Conservation (phyloP, 2,113 vertebrate species). For the Passerina amoena region DNA sequence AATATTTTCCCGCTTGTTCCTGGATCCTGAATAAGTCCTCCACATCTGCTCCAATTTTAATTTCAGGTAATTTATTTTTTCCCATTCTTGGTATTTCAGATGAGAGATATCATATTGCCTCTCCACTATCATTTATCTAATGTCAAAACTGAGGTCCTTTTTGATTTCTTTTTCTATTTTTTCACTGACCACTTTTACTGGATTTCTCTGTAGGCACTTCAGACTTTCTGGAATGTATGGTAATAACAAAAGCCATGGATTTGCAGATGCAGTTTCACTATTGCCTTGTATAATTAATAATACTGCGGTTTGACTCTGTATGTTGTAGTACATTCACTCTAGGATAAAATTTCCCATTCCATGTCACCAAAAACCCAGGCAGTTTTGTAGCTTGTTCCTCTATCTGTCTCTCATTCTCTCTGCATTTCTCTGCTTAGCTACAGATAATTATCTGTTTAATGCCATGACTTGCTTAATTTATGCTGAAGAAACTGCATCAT, state of each 20-base stretch:
- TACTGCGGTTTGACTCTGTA: accelerated
- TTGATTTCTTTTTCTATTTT: not conserved
- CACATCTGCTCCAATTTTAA: not conserved
- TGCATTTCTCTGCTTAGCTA: not conserved
- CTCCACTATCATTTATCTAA: not conserved
- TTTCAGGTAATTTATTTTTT: not conserved
- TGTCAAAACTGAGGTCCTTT: not conserved
- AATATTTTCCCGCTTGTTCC: not conserved
- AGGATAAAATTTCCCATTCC: not conserved
- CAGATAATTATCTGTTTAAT: not conserved
- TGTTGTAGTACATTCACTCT: accelerated
- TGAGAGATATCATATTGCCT: not conserved
- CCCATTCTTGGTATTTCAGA: not conserved
- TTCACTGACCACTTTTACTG: not conserved
- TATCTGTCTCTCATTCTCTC: not conserved
- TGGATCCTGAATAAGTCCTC: not conserved
- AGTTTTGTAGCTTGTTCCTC: not conserved
- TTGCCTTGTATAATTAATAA: not conserved
- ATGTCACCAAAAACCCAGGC: not conserved
- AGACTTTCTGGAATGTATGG: not conserved
- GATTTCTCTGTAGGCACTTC: not conserved
- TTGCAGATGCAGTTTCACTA: no score
- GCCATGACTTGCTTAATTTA: not conserved
- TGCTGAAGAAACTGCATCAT: not conserved
- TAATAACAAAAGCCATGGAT: not conserved